Base-by-base conservation (phyloP, 2,888 invertebrate species). In the Empis livida region DNA sequence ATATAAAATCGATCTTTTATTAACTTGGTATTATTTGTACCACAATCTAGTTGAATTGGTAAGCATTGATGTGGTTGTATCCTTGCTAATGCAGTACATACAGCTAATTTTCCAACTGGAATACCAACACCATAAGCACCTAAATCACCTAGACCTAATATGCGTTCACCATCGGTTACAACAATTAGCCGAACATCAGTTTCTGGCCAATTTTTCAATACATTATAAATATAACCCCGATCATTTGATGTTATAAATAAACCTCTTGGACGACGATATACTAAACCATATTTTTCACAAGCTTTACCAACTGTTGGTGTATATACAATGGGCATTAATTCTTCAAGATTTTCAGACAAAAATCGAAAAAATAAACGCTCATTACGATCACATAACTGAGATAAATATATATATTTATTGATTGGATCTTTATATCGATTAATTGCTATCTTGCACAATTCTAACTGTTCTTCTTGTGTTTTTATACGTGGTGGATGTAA, bases 111-210 rank as follows among this genome's bases (percentile, higher is more conserved):
- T 17, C 97, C 97, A 10, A 97, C 93, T 1, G 97, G 96, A 58
- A 99, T 97, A 49, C 97, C 97, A 94, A 84, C 84, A 17, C 97
- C 97, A 61, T 89, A 89, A 2, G 93, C 92, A 1, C 97, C 97
- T 44, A 97, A 77, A 68, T 97, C 97, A 6, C 97, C 97, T 38
- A 97, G 76, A 55, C 97, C 97, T 55, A 99, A 75, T 64, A 99
- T 97, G 45, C 97, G 78, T 66, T 99, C 96, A 31, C 97, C 97
- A 61, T 97, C 97, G 1, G 97, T 99, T 44, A 97, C 93, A 44
- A 90, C 90, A 61, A 90, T 82, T 11, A 86, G 90, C 49, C 85
- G 79, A 3, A 90, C 89, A 61, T 87, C 82, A 38, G 83, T 80
- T 71, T 90, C 89, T 0, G 89, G 88, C 71, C 70, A 69, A 56